Evolutionary conservation across 2,113 vertebrate species (phyloP).

Genomic region (Petaurus breviceps): DNA sequence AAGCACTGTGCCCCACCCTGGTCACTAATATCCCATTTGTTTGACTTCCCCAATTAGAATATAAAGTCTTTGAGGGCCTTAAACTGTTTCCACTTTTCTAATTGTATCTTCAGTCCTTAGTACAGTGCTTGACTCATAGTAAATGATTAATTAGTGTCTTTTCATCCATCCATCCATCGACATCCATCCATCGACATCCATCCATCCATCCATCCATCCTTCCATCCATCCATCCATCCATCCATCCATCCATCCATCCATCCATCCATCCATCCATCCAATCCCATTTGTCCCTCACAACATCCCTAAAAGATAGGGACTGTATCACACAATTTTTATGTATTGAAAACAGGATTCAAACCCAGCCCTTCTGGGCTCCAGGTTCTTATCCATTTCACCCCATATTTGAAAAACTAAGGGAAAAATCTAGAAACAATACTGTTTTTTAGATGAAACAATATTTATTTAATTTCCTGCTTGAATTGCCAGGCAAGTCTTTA

Average conservation of each 20-base stretch:
- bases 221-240: not conserved
- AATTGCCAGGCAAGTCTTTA: slow-evolving; percentile 47
- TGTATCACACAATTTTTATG: not conserved
- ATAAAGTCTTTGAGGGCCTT: not conserved
- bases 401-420: slow-evolving; percentile 1
- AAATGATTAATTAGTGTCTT: not conserved
- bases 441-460: slow-evolving; percentile 63
- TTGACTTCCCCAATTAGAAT: not conserved
- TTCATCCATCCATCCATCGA: not conserved
- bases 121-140: not conserved
- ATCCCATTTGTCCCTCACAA: not conserved
- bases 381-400: not conserved
- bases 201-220: not conserved
- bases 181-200: not conserved
- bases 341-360: not conserved
- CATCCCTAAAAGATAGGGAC: not conserved
- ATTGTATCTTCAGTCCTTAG: not conserved
- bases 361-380: not conserved
- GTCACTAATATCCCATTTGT: not conserved
- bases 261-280: not conserved
- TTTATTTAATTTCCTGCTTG: slow-evolving; percentile 41
- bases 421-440: slow-evolving; percentile 17
- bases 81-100: not conserved
- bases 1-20: not conserved
- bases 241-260: too few species aligned